These are phyloP conservation scores for Dermolepida albohirtum DNA, from an alignment of 2,888 invertebrate genomes.

Conservation along the genomic window DNA sequence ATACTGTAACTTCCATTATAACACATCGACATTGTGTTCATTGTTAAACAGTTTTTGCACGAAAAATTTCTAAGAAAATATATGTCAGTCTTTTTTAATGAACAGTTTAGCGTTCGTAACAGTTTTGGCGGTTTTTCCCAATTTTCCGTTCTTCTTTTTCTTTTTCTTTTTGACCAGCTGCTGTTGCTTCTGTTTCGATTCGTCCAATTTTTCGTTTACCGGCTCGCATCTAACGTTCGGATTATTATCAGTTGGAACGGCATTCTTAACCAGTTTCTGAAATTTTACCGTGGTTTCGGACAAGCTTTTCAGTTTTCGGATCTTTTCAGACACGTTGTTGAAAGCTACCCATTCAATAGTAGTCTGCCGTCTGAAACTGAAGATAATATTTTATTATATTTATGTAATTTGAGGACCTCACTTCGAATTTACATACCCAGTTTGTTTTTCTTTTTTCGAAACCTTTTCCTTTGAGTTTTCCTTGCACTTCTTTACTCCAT, in stretches of 20 bases:
- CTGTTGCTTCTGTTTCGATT: constrained; percentile 46
- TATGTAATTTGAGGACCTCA: not conserved
- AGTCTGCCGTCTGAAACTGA: constrained; percentile 47
- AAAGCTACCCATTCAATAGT: constrained; percentile 46
- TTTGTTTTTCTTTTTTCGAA: constrained; percentile 52
- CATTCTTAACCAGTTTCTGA: constrained; percentile 35
- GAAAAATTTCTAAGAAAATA: constrained; percentile 41
- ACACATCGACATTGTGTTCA: not conserved
- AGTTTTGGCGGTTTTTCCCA: constrained; percentile 58
- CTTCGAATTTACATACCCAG: constrained; percentile 49
- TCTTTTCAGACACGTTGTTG: constrained; percentile 44
- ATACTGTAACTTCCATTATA: no score
- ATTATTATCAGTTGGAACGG: constrained; percentile 13
- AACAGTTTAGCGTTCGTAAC: constrained; percentile 52
- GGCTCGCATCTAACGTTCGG: constrained; percentile 10
- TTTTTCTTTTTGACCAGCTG: constrained; percentile 54
- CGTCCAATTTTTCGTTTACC: constrained; percentile 38
- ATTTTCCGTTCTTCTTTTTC: constrained; percentile 57
- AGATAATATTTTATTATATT: constrained; percentile 1
- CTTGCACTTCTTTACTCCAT: constrained; percentile 49
- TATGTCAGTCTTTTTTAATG: constrained; percentile 48
- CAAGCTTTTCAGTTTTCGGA: constrained; percentile 58
- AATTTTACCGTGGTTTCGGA: constrained; percentile 51
- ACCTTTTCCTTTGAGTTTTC: constrained; percentile 51
- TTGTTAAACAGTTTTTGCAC: constrained; percentile 4